Percentiles rank a stretch among this genome's conserved stretches.
phyloP scores from a whole-genome alignment of 2,888 invertebrate species.

The Mycalesis mineus region DNA sequence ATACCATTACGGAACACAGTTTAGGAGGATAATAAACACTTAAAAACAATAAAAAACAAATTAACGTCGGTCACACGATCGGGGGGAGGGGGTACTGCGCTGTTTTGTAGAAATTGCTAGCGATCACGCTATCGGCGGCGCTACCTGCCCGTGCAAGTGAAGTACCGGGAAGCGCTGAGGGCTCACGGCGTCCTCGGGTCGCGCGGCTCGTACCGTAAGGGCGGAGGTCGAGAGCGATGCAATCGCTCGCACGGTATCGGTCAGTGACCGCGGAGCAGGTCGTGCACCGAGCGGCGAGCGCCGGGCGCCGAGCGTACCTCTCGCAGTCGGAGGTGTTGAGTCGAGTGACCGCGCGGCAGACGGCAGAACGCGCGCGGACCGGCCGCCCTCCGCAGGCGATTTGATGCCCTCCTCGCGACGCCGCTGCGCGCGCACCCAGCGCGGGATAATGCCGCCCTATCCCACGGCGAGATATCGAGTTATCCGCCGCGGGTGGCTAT shows the following conservation, averaged over 20 bases:
- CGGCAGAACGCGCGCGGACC: constrained; percentile 60
- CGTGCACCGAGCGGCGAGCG: constrained; percentile 45
- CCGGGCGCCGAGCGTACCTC: constrained; percentile 48
- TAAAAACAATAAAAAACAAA: constrained; percentile 69
- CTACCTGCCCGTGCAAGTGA: constrained; percentile 48
- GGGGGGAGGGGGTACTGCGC: constrained; percentile 42
- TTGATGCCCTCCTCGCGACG: constrained; percentile 73
- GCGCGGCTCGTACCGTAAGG: constrained; percentile 40
- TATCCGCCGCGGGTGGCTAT: constrained; percentile 57
- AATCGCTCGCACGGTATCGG: constrained; percentile 49
- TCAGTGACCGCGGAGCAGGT: constrained; percentile 62
- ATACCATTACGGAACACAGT: constrained; percentile 60
- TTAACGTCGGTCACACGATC: constrained; percentile 63
- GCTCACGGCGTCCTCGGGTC: constrained; percentile 28
- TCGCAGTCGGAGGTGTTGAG: constrained; percentile 58
- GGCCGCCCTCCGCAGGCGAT: constrained; percentile 73
- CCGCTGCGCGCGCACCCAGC: constrained; percentile 70
- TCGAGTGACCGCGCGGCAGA: constrained; percentile 46
- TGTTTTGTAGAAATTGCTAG: constrained; percentile 57
- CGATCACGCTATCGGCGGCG: constrained; percentile 62
- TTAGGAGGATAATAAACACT: constrained; percentile 69
- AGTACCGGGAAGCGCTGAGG: constrained; percentile 24
- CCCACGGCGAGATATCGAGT: constrained; percentile 73
- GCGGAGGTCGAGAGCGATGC: constrained; percentile 36
- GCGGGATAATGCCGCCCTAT: constrained; percentile 72